A percentile compares a stretch with the other conserved stretches of the same genome.
Evolutionary conservation across 1,140 invertebrate genomes (phyloP).

Genomic region (Bombus confusus): DNA sequence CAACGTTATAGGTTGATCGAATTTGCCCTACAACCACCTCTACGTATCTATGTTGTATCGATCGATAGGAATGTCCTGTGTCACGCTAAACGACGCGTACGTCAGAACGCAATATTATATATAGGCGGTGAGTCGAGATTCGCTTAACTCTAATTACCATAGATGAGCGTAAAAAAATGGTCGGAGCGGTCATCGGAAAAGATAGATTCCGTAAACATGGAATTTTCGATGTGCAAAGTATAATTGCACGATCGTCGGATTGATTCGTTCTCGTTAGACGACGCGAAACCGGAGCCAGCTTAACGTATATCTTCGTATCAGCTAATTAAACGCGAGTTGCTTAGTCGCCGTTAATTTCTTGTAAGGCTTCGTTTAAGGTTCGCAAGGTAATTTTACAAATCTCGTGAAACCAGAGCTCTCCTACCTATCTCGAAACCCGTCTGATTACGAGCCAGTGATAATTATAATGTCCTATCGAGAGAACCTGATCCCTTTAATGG

Average conservation of each 20-base stretch:
- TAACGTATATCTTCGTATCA: slow-evolving; percentile 10
- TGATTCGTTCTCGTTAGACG: not conserved
- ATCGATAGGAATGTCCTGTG: not conserved
- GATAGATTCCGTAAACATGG: not conserved
- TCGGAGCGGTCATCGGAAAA: not conserved
- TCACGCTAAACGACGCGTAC: no score
- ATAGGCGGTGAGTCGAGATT: not conserved
- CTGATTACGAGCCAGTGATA: not conserved
- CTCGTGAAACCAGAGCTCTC: not conserved
- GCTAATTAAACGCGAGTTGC: slow-evolving; percentile 48
- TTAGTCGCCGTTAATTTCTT: slow-evolving; percentile 43
- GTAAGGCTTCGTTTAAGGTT: slow-evolving; percentile 6
- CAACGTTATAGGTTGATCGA: not conserved
- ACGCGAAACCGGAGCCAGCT: not conserved
- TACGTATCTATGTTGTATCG: not conserved
- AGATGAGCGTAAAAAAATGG: not conserved
- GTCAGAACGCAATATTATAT: not conserved
- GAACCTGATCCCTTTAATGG: not conserved
- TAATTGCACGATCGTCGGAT: not conserved
- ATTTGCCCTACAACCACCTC: not conserved
- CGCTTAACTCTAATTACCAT: not conserved
- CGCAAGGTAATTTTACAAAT: slow-evolving; percentile 30
- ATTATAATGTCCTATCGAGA: not conserved
- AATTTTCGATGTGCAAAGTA: not conserved
- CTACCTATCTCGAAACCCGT: not conserved